Evolutionary conservation across 1,140 invertebrate genomes (phyloP).

Genomic region (Tachypleus tridentatus): DNA sequence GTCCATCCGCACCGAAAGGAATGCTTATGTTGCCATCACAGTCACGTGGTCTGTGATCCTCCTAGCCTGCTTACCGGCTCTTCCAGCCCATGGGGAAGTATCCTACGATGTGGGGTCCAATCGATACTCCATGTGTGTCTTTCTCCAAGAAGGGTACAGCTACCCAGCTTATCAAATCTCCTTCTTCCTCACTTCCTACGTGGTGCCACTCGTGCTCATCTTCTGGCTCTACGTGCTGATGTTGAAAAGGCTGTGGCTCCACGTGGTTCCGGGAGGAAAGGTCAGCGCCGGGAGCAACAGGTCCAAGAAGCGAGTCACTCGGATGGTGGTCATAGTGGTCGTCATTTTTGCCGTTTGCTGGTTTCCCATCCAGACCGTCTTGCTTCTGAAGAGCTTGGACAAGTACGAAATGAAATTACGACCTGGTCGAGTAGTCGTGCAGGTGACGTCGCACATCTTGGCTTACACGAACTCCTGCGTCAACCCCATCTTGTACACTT

Average conservation of each 20-base stretch:
- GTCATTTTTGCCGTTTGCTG: conserved; percentile 91
- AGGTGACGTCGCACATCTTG: conserved; percentile 76
- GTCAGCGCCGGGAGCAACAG: conserved; percentile 55
- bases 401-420: conserved; percentile 53
- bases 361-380: conserved; percentile 81
- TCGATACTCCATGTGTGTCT: conserved; percentile 16
- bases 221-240: conserved; percentile 82
- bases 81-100: conserved; percentile 64
- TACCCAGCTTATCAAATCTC: conserved; percentile 32
- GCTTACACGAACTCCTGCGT: conserved; percentile 92
- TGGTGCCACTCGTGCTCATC: conserved; percentile 71
- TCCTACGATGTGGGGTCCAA: conserved; percentile 5
- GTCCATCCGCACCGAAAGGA: conserved; percentile 69
- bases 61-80: conserved; percentile 56
- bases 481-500: conserved; percentile 91
- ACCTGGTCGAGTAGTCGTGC: conserved; percentile 51
- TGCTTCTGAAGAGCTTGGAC: conserved; percentile 61
- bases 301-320: conserved; percentile 78
- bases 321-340: conserved; percentile 87
- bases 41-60: conserved; percentile 70
- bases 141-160: conserved; percentile 22
- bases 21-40: conserved; percentile 63
- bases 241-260: conserved; percentile 75
- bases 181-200: conserved; percentile 74
- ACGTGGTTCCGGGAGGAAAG: conserved; percentile 53